These are phyloP conservation scores for Protobothrops mucrosquamatus DNA, from an alignment of 2,113 vertebrate species.

Conservation along the genomic window DNA sequence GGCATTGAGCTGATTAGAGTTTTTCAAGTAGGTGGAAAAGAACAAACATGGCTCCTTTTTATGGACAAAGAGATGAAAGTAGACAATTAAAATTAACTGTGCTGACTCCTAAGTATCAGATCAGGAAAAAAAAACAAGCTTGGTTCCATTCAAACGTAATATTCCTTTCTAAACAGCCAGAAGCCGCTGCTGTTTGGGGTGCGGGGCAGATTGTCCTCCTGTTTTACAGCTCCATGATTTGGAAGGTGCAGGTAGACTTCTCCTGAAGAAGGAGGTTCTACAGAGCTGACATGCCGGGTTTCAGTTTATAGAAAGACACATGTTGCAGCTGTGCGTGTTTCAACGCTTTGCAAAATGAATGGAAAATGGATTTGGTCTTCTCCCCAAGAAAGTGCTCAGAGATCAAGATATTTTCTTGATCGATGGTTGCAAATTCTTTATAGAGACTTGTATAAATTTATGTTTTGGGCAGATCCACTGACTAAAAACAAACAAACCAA, in stretches of 20 bases:
- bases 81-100: background rate
- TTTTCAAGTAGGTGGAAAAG: slow-evolving; percentile 19
- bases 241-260: background rate
- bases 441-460: background rate
- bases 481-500: background rate
- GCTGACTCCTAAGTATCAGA: background rate
- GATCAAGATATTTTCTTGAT: background rate
- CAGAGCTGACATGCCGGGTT: fast-evolving
- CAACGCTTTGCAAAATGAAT: fast-evolving
- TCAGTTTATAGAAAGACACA: fast-evolving
- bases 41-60: background rate
- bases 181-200: background rate
- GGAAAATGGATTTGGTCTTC: background rate
- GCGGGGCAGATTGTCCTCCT: background rate
- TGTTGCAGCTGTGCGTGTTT: background rate
- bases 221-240: background rate
- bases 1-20: background rate
- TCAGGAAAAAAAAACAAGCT: background rate
- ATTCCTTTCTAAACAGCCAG: background rate
- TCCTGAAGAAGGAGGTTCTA: background rate
- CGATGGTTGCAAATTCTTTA: background rate
- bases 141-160: background rate
- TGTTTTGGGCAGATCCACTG: background rate
- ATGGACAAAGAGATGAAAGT: background rate
- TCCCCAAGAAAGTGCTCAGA: background rate